phyloP scores from a whole-genome alignment of 2,113 vertebrate genomes.

The Brachyhypopomus occidentalis region DNA sequence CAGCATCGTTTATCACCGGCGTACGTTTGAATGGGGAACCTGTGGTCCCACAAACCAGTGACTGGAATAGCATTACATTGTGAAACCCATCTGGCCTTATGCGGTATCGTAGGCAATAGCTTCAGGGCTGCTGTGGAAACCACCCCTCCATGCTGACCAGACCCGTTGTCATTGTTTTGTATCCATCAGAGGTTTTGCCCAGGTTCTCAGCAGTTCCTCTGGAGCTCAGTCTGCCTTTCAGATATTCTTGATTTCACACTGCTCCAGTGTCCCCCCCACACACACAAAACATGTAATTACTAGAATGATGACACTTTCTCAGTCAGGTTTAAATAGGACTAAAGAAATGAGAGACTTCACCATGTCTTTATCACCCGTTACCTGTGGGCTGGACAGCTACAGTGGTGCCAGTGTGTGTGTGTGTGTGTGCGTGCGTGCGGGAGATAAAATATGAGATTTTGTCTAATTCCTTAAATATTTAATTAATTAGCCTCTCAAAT shows the following conservation, averaged over 20 bases:
- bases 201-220: background rate
- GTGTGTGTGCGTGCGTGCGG: no score
- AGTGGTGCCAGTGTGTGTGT: no score
- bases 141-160: constrained; percentile 22
- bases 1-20: constrained; percentile 12
- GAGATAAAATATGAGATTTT: no score
- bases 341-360: background rate
- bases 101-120: constrained; percentile 23
- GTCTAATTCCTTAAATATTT: no score
- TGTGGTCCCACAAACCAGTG: constrained; percentile 24
- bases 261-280: background rate
- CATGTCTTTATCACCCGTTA: no score
- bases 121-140: constrained; percentile 27
- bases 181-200: constrained; percentile 22
- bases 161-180: constrained; percentile 20
- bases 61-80: constrained; percentile 22
- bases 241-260: background rate
- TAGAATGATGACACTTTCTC: background rate
- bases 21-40: constrained; percentile 15
- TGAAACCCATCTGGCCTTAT: constrained; percentile 28
- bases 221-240: background rate
- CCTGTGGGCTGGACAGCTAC: no score
- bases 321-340: constrained; percentile 7
- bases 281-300: background rate
- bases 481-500: no score